Percentiles rank a stretch among this genome's conserved stretches.
Conservation (phyloP, 2,113 vertebrate genomes). For the Engystomops pustulosus region DNA sequence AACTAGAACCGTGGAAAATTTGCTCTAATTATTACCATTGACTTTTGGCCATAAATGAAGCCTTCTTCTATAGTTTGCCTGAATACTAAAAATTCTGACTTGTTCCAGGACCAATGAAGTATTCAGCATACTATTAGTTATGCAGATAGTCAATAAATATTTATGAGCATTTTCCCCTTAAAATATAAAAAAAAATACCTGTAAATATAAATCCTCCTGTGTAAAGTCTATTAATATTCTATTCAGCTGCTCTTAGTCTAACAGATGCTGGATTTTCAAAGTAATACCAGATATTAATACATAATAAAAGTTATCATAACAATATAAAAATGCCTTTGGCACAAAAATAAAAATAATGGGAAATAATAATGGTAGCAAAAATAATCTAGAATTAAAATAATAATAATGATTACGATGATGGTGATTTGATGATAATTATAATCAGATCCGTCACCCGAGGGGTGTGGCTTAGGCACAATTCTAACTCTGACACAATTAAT, state of each 20-base stretch:
- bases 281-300: background rate
- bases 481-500: too few species aligned
- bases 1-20: background rate
- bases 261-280: background rate
- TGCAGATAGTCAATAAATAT: constrained; percentile 14
- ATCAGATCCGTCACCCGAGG: too few species aligned
- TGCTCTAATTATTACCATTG: background rate
- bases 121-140: background rate
- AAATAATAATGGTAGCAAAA: background rate
- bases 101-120: background rate
- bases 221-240: constrained; percentile 15
- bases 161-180: background rate
- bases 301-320: background rate
- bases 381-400: background rate
- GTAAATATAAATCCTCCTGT: constrained; percentile 13
- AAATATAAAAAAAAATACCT: background rate
- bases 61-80: background rate
- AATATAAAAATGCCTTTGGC: background rate
- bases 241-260: background rate
- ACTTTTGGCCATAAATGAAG: background rate
- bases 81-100: background rate
- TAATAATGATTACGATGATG: background rate
- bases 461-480: too few species aligned
- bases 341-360: background rate
- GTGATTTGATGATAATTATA: too few species aligned